Evolutionary conservation across 2,888 invertebrate species (phyloP), one percentile per base, ranked within the genome.

Genomic region (Yponomeuta evonymella): DNA sequence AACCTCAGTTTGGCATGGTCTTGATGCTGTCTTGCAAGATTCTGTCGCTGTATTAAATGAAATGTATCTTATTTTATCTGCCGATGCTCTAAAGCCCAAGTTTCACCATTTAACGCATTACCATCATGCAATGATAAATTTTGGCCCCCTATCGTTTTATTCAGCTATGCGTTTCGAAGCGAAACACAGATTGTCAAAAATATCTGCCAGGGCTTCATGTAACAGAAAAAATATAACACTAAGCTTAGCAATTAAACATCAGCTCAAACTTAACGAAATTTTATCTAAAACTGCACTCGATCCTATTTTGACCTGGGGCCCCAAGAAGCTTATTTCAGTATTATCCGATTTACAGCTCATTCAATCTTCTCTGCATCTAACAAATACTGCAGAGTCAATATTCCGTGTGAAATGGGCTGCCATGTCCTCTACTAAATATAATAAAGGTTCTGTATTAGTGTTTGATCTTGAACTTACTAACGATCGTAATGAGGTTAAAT

Each of bases 141-240:
- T 48, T 70, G 70, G 70, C 12, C 70, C 70, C n/a, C 8, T 70
- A 66, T 43, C 48, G 33, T 65, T 48, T 29, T 48, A 66, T 23
- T 70, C 48, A 48, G 29, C 65, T 8, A 70, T 70, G 70, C 43
- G 70, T 51, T 70, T 48, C n/a, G 70, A 70, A 70, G 66, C 70
- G 23, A 70, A 70, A 29, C 70, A 70, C 66, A 70, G 51, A 33
- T 48, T 30, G 9, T 70, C 70, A n/a, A 70, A 70, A 66, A 66
- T 51, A 23, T 48, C 70, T n/a, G 70, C 70, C 11, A 70, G 48
- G 48, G 51, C 48, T 11, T 70, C 70, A 48, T 66, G 70, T 48
- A 70, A 66, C 58, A 15, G 48, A 65, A 33, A 30, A 15, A 70
- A 70, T 66, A 51, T 70, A 23, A 66, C 70, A 10, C 29, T 70